Evolutionary conservation across 2,113 vertebrate genomes (phyloP), one percentile per base, ranked within the genome.

Genomic region (Dermatemys mawii): DNA sequence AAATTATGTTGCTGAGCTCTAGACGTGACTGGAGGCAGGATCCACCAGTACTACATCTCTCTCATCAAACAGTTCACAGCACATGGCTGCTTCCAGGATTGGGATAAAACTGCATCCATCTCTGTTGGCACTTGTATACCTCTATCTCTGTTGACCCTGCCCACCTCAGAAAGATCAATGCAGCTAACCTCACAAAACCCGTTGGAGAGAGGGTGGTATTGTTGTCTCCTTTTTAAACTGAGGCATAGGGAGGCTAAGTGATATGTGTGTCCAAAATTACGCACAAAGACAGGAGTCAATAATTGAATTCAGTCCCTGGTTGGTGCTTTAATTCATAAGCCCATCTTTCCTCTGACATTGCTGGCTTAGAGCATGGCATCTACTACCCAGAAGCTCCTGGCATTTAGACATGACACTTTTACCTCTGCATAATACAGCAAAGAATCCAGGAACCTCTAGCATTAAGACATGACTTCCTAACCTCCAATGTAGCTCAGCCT

Each of bases 381-480:
- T 46, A 12, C 75, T 13, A 11, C 46, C 8, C 70, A n/a, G 35
- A 35, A 26, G n/a, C 70, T 75, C 38, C 24, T 12, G 11, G 24
- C 22, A 4, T 44, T 75, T 75, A 44, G 38, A 14, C 12, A 41
- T 41, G 38, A 75, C 12, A 21, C 19, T 38, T n/a, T 70, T 16
- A 44, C 38, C 70, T 44, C 70, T 41, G 11, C 29, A 19, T 38
- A 76, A 27, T 27, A 46, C 41, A 27, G 73, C 41, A 46, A 46
- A 57, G 50, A 10, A 27, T 27, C 51, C 24, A 8, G 51, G 22
- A 41, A 19, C 8, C 44, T 10, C 14, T 57, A 4, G 53, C 16
- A 27, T 44, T 41, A 27, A 41, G 38, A 44, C 8, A 13, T 6
- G 35, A 35, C 35, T 27, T 11, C 21, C 60, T 0, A 0, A 46